phyloP scores from a whole-genome alignment of 2,113 vertebrate species.

The Stictonetta naevosa region DNA sequence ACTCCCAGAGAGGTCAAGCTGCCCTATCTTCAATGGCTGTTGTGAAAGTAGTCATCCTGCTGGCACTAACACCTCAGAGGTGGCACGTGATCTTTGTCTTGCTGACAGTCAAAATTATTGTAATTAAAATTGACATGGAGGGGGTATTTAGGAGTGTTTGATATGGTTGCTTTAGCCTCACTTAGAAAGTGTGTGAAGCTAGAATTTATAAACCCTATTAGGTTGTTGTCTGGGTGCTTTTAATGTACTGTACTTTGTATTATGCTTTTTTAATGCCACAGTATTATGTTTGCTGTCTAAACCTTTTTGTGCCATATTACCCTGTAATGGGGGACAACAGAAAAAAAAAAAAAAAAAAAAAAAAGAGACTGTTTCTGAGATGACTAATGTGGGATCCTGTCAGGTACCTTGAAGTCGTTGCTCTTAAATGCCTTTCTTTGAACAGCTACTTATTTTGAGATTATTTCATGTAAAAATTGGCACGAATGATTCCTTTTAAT shows the following conservation, averaged over 20 bases:
- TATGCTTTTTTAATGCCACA: not conserved
- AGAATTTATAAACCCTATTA: not conserved
- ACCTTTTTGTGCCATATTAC: not conserved
- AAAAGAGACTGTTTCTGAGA: not conserved
- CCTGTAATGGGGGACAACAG: not conserved
- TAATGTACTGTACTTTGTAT: no score
- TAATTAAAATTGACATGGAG: conserved; percentile 68
- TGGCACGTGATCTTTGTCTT: conserved; percentile 75
- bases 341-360: no score
- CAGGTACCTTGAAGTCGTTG: not conserved
- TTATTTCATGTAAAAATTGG: not conserved
- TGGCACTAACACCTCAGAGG: conserved; percentile 48
- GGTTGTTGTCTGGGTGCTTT: not conserved
- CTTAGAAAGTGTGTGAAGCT: not conserved
- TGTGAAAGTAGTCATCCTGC: conserved; percentile 48
- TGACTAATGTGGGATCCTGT: not conserved
- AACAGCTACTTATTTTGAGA: not conserved
- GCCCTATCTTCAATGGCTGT: conserved; percentile 66
- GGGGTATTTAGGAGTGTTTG: not conserved
- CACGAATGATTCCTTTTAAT: not conserved
- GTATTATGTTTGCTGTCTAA: not conserved
- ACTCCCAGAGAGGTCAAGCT: conserved; percentile 80
- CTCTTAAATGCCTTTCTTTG: not conserved
- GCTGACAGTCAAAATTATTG: conserved; percentile 63
- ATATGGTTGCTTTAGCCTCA: not conserved